Conservation (phyloP, 2,888 invertebrate species). For the Argyresthia goedartella region DNA sequence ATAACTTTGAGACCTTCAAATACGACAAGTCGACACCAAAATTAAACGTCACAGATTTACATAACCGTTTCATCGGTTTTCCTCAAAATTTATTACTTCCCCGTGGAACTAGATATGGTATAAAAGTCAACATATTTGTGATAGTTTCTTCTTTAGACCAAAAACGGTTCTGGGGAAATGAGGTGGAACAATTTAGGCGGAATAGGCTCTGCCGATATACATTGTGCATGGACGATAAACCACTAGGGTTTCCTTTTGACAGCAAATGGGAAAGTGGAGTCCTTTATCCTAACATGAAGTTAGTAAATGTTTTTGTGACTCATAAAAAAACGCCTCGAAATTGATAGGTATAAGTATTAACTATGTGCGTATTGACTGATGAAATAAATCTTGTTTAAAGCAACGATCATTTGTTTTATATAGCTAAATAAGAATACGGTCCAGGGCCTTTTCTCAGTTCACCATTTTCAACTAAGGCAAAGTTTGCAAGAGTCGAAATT, state of each 20-base stretch:
- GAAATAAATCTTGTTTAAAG: no score
- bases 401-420: no score
- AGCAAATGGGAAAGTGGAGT: conserved; percentile 56
- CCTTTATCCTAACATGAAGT: conserved; percentile 65
- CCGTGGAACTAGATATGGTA: conserved; percentile 58
- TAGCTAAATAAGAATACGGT: no score
- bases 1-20: neutral
- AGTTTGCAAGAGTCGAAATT: no score
- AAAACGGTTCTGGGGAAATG: neutral
- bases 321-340: conserved; percentile 28
- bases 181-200: conserved; percentile 14
- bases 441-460: no score
- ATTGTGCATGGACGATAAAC: conserved; percentile 46
- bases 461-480: no score
- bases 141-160: conserved; percentile 27
- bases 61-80: neutral
- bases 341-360: no score
- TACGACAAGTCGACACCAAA: neutral
- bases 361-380: no score
- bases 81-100: conserved; percentile 40
- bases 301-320: conserved; percentile 65
- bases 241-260: conserved; percentile 75
- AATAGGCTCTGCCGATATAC: conserved; percentile 26
- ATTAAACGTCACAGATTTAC: neutral
- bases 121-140: conserved; percentile 42